Base-by-base conservation (phyloP, 2,888 invertebrate genomes). In the Agrochola litura region DNA sequence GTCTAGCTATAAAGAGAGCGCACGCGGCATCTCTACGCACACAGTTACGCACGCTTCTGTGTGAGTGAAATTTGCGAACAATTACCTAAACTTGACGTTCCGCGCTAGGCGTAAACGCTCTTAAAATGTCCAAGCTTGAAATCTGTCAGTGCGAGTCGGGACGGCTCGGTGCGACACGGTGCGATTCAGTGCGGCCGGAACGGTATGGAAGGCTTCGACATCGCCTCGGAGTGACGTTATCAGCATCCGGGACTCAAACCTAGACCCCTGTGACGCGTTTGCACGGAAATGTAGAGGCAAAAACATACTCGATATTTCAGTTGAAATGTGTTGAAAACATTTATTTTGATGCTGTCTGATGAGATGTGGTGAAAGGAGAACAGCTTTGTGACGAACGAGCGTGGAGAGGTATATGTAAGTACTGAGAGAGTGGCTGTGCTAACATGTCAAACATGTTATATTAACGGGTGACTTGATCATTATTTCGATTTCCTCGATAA, bases 61-160 rank as follows among this genome's bases (percentile, higher is more conserved):
- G n/a, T n/a, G n/a, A n/a, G n/a, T n/a, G n/a, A n/a, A n/a, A n/a
- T n/a, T n/a, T n/a, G n/a, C n/a, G n/a, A n/a, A n/a, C n/a, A n/a
- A n/a, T n/a, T n/a, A n/a, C n/a, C n/a, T n/a, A n/a, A n/a, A n/a
- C n/a, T n/a, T n/a, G n/a, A n/a, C n/a, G n/a, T n/a, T n/a, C n/a
- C n/a, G n/a, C n/a, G n/a, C n/a, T n/a, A n/a, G n/a, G n/a, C n/a
- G n/a, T n/a, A n/a, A n/a, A n/a, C n/a, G n/a, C n/a, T n/a, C n/a
- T n/a, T n/a, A 72, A 88, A 86, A 87, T 81, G 74, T 78, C 82
- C 82, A 86, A 86, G 80, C 82, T 84, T 89, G 75, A 86, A 89
- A 87, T 82, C 74, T 79, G 75, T 73, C 76, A 76, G 65, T 52
- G 66, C 41, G 66, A 67, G 67, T 69, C 25, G 52, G 58, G 25